phyloP scores from a whole-genome alignment of 2,797 vertebrate genomes.

The Okamejei kenojei region DNA sequence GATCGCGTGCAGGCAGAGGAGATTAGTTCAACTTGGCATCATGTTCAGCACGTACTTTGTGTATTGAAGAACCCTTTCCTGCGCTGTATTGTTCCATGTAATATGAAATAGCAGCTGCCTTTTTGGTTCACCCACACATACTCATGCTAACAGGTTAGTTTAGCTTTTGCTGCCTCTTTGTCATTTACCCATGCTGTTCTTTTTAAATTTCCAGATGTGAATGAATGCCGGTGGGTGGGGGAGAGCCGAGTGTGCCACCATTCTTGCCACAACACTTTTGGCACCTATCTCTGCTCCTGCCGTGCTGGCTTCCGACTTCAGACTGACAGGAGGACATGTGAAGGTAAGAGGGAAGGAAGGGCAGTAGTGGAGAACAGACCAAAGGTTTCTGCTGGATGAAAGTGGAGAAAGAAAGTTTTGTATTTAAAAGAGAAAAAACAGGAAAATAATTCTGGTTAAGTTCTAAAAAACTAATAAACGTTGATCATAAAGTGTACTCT shows the following conservation, averaged over 20 bases:
- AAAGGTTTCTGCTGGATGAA: background rate
- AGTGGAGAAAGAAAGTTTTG: background rate
- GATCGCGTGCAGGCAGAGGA: too few species aligned
- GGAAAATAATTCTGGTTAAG: too few species aligned
- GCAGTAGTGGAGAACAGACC: background rate
- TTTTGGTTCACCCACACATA: background rate
- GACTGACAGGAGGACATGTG: conserved; percentile 55
- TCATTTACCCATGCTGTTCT: conserved; percentile 30
- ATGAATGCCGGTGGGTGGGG: conserved; percentile 56
- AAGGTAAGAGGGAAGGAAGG: conserved; percentile 50
- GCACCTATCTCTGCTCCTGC: conserved; percentile 63
- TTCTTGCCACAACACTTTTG: conserved; percentile 59
- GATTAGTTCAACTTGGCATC: too few species aligned
- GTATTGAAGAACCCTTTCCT: too few species aligned
- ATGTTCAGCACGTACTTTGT: too few species aligned
- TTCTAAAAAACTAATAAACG: too few species aligned
- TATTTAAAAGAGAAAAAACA: too few species aligned
- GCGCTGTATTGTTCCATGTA: too few species aligned
- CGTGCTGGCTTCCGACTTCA: conserved; percentile 57
- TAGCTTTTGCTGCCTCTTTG: background rate
- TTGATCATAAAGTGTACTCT: too few species aligned
- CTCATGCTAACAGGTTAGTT: background rate
- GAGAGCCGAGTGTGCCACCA: conserved; percentile 58
- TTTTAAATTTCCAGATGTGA: conserved; percentile 54
- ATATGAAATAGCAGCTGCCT: background rate